Percentiles rank a stretch among this genome's conserved stretches.
phyloP scores from a whole-genome alignment of 2,888 invertebrate genomes.

The Junonia oenone region DNA sequence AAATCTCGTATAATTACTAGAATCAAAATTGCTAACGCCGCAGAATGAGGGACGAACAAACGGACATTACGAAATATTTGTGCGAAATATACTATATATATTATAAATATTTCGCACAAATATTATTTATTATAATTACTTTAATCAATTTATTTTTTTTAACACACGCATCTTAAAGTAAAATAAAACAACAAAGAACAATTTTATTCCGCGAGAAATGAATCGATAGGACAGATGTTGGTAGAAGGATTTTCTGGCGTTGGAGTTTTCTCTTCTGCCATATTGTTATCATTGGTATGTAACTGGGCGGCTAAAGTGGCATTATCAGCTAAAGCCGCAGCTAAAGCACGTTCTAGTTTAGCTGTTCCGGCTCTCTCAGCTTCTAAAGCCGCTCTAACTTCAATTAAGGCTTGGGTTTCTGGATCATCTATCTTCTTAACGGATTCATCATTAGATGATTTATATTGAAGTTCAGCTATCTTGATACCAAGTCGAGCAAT shows the following conservation, averaged over 20 bases:
- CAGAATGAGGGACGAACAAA: too few species aligned
- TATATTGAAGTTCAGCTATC: slow-evolving; percentile 49
- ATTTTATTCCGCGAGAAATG: slow-evolving; percentile 59
- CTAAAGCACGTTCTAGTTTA: slow-evolving; percentile 53
- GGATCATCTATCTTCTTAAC: slow-evolving; percentile 31
- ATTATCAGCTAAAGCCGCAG: slow-evolving; percentile 59
- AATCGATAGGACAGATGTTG: slow-evolving; percentile 57
- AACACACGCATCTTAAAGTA: neutral
- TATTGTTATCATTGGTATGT: slow-evolving; percentile 42
- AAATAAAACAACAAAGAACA: too few species aligned
- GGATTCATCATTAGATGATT: slow-evolving; percentile 32
- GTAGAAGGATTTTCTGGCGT: slow-evolving; percentile 33
- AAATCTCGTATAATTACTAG: neutral
- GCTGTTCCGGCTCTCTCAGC: slow-evolving; percentile 54
- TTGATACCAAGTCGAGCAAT: slow-evolving; percentile 48
- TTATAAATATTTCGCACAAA: too few species aligned
- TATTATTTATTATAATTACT: neutral
- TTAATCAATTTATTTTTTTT: neutral
- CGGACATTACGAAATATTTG: neutral
- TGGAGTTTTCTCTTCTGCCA: slow-evolving; percentile 29
- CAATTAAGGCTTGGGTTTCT: slow-evolving; percentile 44
- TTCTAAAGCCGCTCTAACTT: slow-evolving; percentile 51
- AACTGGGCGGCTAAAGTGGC: slow-evolving; percentile 48
- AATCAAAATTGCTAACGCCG: too few species aligned
- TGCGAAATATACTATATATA: neutral